Evolutionary conservation across 2,797 vertebrate genomes (phyloP), one percentile per base, ranked within the genome.

Genomic region (Pteronotus mesoamericanus): DNA sequence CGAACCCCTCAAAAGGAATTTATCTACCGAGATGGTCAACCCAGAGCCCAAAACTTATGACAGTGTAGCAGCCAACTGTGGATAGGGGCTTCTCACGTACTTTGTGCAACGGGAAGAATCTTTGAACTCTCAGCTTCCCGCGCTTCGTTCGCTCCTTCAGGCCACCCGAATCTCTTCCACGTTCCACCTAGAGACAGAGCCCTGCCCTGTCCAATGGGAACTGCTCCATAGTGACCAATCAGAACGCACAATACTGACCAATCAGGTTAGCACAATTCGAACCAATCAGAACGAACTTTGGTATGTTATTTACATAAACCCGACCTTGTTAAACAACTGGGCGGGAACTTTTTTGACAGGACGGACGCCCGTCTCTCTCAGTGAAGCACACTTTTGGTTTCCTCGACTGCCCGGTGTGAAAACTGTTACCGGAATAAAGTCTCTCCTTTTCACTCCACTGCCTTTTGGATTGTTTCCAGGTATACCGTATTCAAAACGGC

Each of bases 41-140:
- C 9, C 32, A 34, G 21, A 48, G 14, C 61, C 61, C 61, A 16
- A 7, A 84, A 66, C 11, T 24, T 10, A 26, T 24, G 80, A 24
- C 59, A 24, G 8, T 0, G 14, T 6, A 26, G 80, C 32, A 21
- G 42, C 42, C 12, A 22, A 16, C 44, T 18, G 61, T 44, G 6
- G 32, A 77, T 48, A 24, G n/a, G 46, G 44, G 19, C 8, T 77
- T 15, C 48, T 34, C 5, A 48, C 46, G 5, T 77, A 51, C 21
- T 24, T 75, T 5, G 42, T 1, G 11, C 7, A n/a, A 12, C 6
- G 0, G 12, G 32, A 34, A 11, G 32, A n/a, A 48, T 0, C 42
- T 34, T 32, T 2, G 42, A 34, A 4, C 12, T 0, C 32, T 55
- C 75, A 15, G 3, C 22, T 55, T 37, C 34, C 51, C 6, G 6